These are phyloP conservation scores for Trichonephila clavipes DNA, from an alignment of 1,140 invertebrate species.

Conservation along the genomic window DNA sequence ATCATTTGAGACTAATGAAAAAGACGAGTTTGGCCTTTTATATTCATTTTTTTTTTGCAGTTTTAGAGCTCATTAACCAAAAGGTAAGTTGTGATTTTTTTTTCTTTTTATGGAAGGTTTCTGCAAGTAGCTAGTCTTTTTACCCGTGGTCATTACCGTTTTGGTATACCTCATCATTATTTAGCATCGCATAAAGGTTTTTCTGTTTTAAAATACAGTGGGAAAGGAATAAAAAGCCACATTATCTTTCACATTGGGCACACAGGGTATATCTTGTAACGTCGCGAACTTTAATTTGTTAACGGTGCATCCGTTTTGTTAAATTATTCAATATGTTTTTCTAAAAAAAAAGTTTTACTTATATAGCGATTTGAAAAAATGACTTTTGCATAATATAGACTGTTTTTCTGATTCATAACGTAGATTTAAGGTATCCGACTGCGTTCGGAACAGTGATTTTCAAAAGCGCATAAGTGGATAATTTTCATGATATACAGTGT, in stretches of 20 bases:
- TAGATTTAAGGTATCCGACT: too few relatives aligned
- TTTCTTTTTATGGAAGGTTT: not conserved
- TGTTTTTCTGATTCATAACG: too few relatives aligned
- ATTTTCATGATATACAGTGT: too few relatives aligned
- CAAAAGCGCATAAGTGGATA: too few relatives aligned
- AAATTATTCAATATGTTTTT: too few relatives aligned
- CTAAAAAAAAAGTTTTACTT: too few relatives aligned
- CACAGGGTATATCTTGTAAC: not conserved
- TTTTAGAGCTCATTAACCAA: slow-evolving; percentile 5
- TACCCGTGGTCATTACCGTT: not conserved
- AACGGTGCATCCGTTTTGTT: too few relatives aligned
- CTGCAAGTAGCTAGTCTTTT: not conserved
- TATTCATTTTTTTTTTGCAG: not conserved
- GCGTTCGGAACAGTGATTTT: too few relatives aligned
- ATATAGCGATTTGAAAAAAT: too few relatives aligned
- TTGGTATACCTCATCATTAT: not conserved
- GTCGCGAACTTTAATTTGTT: not conserved
- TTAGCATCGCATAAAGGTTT: not conserved
- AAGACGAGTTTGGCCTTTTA: not conserved
- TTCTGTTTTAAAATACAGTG: not conserved
- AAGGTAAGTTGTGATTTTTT: not conserved
- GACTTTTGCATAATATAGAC: too few relatives aligned
- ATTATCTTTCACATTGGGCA: not conserved
- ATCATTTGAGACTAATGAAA: slow-evolving; percentile 59
- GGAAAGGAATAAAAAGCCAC: not conserved